phyloP scores from a whole-genome alignment of 2,797 vertebrate genomes.

The Melanotaenia boesemani region DNA sequence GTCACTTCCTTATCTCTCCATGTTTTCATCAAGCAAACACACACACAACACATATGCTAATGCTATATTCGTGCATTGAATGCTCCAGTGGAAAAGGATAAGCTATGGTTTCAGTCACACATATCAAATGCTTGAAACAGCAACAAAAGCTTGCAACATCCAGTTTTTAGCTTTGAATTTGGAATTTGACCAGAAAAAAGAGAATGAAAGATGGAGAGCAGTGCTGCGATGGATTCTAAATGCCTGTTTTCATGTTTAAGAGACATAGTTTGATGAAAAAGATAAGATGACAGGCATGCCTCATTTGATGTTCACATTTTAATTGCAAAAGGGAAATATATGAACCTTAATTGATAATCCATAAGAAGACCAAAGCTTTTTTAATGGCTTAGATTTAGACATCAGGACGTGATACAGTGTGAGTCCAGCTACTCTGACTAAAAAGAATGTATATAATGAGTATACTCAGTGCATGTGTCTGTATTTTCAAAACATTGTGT shows the following conservation, averaged over 20 bases:
- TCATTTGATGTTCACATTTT: constrained; percentile 34
- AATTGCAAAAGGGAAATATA: background rate
- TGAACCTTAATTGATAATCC: background rate
- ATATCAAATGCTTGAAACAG: constrained; percentile 78
- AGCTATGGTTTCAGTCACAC: constrained; percentile 82
- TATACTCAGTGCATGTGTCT: background rate
- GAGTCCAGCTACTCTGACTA: constrained; percentile 6
- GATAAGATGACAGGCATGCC: constrained; percentile 13
- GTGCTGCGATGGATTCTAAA: constrained; percentile 30
- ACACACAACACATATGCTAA: constrained; percentile 37
- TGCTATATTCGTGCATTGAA: constrained; percentile 72
- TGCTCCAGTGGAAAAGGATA: constrained; percentile 78
- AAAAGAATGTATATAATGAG: background rate
- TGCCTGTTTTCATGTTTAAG: constrained; percentile 43
- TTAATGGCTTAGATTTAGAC: constrained; percentile 5
- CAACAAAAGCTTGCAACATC: constrained; percentile 74
- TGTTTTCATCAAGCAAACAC: constrained; percentile 67
- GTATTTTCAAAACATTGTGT: background rate
- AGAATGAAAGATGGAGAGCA: constrained; percentile 1
- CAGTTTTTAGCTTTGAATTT: constrained; percentile 68
- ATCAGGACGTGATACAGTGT: background rate
- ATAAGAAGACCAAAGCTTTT: background rate
- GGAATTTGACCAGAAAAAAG: constrained; percentile 43
- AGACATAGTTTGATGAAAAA: constrained; percentile 31
- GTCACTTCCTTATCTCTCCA: constrained; percentile 72